Evolutionary conservation across 2,797 vertebrate species (phyloP).

Genomic region (Poecilia wingei): DNA sequence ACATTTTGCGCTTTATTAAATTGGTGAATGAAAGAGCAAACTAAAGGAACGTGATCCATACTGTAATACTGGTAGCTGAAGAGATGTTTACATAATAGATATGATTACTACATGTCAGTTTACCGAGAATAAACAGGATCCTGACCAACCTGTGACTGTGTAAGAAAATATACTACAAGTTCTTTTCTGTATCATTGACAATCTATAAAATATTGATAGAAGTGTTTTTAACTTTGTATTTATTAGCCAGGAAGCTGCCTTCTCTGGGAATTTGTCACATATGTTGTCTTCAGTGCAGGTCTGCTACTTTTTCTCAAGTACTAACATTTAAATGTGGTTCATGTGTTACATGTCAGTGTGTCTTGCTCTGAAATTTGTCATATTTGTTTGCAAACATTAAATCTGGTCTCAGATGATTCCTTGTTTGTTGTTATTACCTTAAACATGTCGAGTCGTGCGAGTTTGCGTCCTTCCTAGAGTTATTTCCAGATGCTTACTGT

Average conservation of each 20-base stretch:
- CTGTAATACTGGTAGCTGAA: not conserved
- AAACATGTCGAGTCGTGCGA: not conserved
- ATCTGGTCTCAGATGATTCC: constrained; percentile 28
- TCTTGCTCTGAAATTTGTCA: constrained; percentile 29
- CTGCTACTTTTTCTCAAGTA: constrained; percentile 11
- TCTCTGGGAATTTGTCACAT: constrained; percentile 13
- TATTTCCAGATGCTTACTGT: not conserved
- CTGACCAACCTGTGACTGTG: not conserved
- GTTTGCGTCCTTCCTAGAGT: not conserved
- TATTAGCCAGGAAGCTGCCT: constrained; percentile 31
- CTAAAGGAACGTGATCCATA: constrained; percentile 12
- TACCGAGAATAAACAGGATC: not conserved
- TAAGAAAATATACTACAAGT: constrained; percentile 10
- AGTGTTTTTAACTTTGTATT: constrained; percentile 36
- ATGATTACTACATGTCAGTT: not conserved
- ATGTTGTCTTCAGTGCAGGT: constrained; percentile 13
- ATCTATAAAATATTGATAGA: constrained; percentile 21
- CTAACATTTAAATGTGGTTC: constrained; percentile 10
- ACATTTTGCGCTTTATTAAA: not conserved
- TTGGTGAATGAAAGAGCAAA: constrained; percentile 12
- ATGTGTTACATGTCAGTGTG: not conserved
- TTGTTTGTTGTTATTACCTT: constrained; percentile 11
- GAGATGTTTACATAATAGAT: constrained; percentile 20
- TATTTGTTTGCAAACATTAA: constrained; percentile 52
- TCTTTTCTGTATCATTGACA: constrained; percentile 24